Conservation (phyloP, 2,888 invertebrate genomes). For the Thyatira batis region DNA sequence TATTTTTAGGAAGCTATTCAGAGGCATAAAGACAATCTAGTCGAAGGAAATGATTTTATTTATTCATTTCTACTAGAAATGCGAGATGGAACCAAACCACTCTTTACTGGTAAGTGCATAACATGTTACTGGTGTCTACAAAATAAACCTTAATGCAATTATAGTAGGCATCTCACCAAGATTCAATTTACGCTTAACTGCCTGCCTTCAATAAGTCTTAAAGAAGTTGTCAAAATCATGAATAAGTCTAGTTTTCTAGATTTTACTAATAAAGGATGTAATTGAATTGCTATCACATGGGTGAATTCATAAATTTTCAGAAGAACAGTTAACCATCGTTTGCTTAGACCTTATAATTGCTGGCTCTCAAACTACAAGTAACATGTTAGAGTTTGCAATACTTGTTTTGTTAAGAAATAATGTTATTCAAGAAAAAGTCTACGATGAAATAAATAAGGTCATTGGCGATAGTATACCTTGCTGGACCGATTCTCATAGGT, state of each 20-base stretch:
- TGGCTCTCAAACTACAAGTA: constrained; percentile 88
- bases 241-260: neutral
- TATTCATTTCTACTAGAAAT: constrained; percentile 85
- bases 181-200: neutral
- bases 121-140: neutral
- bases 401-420: constrained; percentile 81
- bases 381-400: constrained; percentile 83
- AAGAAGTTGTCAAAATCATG: too few species aligned
- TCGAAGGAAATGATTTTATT: constrained; percentile 79
- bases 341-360: constrained; percentile 87
- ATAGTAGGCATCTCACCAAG: too few species aligned
- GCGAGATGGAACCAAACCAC: constrained; percentile 51
- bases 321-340: constrained; percentile 71
- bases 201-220: too few species aligned
- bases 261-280: neutral
- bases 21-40: constrained; percentile 72
- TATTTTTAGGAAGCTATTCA: constrained; percentile 75
- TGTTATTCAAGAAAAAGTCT: constrained; percentile 82
- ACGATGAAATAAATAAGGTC: constrained; percentile 80
- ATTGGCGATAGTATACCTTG: constrained; percentile 70
- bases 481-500: constrained; percentile 64
- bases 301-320: constrained; percentile 40
- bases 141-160: too few species aligned
- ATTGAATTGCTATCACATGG: neutral
- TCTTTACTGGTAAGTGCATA: constrained; percentile 53